Base-by-base conservation (phyloP, 2,797 vertebrate species). In the Protosalanx chinensis region DNA sequence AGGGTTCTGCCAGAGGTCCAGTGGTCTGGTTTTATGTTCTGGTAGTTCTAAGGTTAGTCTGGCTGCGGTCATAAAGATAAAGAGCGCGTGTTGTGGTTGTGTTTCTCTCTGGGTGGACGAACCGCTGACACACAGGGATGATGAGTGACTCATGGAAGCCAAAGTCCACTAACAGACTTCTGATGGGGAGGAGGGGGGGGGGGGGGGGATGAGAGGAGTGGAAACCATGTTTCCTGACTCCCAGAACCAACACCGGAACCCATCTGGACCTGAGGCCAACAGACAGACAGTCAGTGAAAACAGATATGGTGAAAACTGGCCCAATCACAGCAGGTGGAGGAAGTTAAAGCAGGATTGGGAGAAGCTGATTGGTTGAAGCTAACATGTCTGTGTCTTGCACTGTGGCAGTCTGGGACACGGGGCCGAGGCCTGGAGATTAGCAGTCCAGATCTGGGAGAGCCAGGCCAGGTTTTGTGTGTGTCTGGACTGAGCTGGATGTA, bases 121-220 rank as follows among this genome's bases (percentile, higher is more conserved):
- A 15, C 41, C 30, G 41, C 41, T 51, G 46, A 46, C 59, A 53
- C 63, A 13, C 41, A 51, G 60, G 2, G 41, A 81, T 6, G 51
- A 81, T 76, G 53, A 78, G 68, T 81, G 65, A 78, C 81, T 76
- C 35, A 32, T 27, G 51, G 33, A 37, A 78, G 53, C 61, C 67
- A 78, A 80, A 81, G 83, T 85, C 81, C 75, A 74, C 68, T 78
- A 81, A 83, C 76, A 27, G 78, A 66, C 71, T 59, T 35, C 57
- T 29, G 58, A n/a, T 18, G 51, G 51, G 18, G 15, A 49, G 13
- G 46, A 51, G 51, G 13, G 5, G 18, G 6, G 18, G 16, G 51
- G 4, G 49, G 51, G 51, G 51, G 51, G 5, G 13, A 6, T 5
- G 51, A 6, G 51, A 16, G 5, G 51, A 53, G 2, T 18, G 1